Conservation (phyloP, 2,113 vertebrate species). For the Illadopsis cleaveri region DNA sequence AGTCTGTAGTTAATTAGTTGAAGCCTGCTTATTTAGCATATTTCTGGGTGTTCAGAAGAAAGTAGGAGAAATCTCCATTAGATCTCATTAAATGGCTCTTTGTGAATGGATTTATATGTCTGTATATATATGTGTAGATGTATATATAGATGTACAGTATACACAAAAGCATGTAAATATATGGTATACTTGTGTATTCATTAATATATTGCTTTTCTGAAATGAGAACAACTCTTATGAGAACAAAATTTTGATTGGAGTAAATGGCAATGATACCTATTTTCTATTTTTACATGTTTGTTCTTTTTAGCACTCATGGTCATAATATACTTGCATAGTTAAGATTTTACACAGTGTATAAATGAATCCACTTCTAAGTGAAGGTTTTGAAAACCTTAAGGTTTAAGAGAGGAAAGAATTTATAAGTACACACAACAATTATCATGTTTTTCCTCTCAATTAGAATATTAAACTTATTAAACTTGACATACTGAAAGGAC, state of each 20-base stretch:
- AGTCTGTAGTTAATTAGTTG: neutral
- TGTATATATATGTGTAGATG: neutral
- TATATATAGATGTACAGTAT: neutral
- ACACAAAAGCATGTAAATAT: neutral
- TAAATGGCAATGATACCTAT: neutral
- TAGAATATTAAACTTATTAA: slow-evolving; percentile 54
- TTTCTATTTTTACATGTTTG: neutral
- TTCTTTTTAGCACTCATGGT: neutral
- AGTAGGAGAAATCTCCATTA: neutral
- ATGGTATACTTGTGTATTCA: neutral
- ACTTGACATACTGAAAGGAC: slow-evolving; percentile 60
- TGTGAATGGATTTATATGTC: neutral
- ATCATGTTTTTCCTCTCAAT: slow-evolving; percentile 32
- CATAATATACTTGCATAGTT: neutral
- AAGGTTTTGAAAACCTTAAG: slow-evolving; percentile 35
- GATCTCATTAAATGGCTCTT: neutral
- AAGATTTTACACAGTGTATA: neutral
- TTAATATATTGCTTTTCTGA: neutral
- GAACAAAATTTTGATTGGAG: neutral
- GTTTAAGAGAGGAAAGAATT: slow-evolving; percentile 34
- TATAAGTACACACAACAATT: slow-evolving; percentile 49
- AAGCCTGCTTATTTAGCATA: neutral
- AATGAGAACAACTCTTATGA: neutral
- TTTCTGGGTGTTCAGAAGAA: neutral
- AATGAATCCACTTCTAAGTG: slow-evolving; percentile 10